These are phyloP conservation scores for Pseudorasbora parva DNA, from an alignment of 2,113 vertebrate species.

Conservation along the genomic window DNA sequence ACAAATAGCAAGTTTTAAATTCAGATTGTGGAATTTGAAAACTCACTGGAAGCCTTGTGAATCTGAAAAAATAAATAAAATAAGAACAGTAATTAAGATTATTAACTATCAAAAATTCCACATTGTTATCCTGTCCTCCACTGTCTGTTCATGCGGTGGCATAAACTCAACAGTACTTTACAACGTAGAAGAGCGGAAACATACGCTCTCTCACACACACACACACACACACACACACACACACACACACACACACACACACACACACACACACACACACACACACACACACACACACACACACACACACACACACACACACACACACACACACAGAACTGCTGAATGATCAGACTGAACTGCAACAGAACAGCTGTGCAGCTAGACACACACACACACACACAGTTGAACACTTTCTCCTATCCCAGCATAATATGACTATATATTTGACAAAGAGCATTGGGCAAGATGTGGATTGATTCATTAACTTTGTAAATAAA, in stretches of 20 bases:
- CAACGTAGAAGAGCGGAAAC: background rate
- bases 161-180: constrained; percentile 5
- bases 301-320: constrained; percentile 25
- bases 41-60: background rate
- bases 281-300: constrained; percentile 20
- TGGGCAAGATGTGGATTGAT: background rate
- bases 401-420: constrained; percentile 7
- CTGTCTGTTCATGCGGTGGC: background rate
- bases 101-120: background rate
- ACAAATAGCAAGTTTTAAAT: background rate
- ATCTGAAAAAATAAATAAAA: background rate
- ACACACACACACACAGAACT: constrained; percentile 33
- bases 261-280: constrained; percentile 27
- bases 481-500: background rate
- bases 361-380: constrained; percentile 51
- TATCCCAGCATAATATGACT: background rate
- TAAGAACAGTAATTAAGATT: background rate
- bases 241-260: constrained; percentile 14
- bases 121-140: background rate
- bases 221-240: constrained; percentile 27
- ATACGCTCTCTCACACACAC: constrained; percentile 7
- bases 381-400: constrained; percentile 31
- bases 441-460: background rate
- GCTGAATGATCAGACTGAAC: constrained; percentile 46
- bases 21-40: background rate